phyloP scores from a whole-genome alignment of 92 coral and sea anemone species.

The Zoanthus sansibaricus region DNA sequence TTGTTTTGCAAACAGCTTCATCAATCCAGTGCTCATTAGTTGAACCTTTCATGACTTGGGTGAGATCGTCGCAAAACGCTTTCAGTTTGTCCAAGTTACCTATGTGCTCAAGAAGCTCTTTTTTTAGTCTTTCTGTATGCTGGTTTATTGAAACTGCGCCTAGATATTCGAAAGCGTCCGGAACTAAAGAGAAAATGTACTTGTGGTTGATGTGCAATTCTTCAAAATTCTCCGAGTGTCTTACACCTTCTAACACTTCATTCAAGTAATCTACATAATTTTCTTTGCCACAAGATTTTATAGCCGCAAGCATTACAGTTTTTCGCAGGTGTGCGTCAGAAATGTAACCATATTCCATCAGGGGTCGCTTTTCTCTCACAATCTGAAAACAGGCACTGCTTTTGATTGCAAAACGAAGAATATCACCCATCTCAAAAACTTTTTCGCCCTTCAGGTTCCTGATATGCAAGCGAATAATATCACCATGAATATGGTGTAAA shows the following conservation, averaged over 20 bases:
- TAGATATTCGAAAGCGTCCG: constrained; percentile 72
- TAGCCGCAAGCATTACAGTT: constrained; percentile 79
- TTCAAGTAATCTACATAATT: constrained; percentile 62
- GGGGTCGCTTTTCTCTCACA: constrained; percentile 72
- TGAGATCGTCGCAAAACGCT: constrained; percentile 62
- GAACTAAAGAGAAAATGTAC: constrained; percentile 67
- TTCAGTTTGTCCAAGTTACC: constrained; percentile 68
- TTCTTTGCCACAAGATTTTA: constrained; percentile 57
- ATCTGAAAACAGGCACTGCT: constrained; percentile 78
- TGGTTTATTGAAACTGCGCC: constrained; percentile 69
- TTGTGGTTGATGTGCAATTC: constrained; percentile 48
- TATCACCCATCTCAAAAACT: constrained; percentile 52
- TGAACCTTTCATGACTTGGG: constrained; percentile 49
- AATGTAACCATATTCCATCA: constrained; percentile 79
- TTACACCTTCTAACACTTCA: constrained; percentile 23
- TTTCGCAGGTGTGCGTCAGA: constrained; percentile 80
- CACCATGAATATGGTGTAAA: constrained; percentile 88
- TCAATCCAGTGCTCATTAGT: constrained; percentile 64
- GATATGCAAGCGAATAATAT: constrained; percentile 75
- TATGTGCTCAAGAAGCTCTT: constrained; percentile 49
- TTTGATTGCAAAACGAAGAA: constrained; percentile 67
- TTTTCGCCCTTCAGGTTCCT: constrained; percentile 55
- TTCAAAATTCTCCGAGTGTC: not conserved
- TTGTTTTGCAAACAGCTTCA: constrained; percentile 61
- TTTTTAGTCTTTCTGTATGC: constrained; percentile 68